Percentiles rank a stretch among this genome's conserved stretches.
phyloP scores from a whole-genome alignment of 2,113 vertebrate species.

The Grallaria varia region DNA sequence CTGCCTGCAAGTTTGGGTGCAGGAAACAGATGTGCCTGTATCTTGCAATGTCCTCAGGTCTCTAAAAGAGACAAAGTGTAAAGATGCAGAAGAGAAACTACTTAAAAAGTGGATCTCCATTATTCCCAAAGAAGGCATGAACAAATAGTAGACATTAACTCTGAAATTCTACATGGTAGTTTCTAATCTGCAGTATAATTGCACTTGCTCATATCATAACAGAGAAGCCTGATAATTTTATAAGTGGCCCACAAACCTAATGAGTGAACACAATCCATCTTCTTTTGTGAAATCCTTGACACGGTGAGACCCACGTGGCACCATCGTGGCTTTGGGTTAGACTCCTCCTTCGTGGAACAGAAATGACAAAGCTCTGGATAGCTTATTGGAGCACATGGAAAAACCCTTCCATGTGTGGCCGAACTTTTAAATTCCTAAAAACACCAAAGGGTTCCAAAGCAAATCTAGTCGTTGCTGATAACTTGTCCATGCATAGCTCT shows the following conservation, averaged over 20 bases:
- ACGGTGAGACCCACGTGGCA: fast-evolving
- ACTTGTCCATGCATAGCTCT: background rate
- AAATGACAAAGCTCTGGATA: background rate
- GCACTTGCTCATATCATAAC: background rate
- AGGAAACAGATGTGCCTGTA: background rate
- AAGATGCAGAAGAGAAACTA: background rate
- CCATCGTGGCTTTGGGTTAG: background rate
- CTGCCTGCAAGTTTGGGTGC: background rate
- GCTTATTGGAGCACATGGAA: background rate
- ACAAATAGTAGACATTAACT: background rate
- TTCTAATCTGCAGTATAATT: background rate
- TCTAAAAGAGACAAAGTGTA: background rate
- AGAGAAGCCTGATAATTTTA: background rate
- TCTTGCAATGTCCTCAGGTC: background rate
- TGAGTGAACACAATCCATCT: background rate
- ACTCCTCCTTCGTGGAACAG: background rate
- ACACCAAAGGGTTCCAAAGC: background rate
- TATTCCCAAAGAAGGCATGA: background rate
- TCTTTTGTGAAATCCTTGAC: background rate
- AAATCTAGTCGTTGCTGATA: background rate
- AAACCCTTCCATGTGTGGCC: background rate
- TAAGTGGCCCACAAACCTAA: background rate
- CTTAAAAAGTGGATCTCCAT: background rate
- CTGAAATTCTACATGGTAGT: background rate
- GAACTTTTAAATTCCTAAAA: background rate